phyloP scores from a whole-genome alignment of 2,113 vertebrate genomes.

The Megaceryle torquata region DNA sequence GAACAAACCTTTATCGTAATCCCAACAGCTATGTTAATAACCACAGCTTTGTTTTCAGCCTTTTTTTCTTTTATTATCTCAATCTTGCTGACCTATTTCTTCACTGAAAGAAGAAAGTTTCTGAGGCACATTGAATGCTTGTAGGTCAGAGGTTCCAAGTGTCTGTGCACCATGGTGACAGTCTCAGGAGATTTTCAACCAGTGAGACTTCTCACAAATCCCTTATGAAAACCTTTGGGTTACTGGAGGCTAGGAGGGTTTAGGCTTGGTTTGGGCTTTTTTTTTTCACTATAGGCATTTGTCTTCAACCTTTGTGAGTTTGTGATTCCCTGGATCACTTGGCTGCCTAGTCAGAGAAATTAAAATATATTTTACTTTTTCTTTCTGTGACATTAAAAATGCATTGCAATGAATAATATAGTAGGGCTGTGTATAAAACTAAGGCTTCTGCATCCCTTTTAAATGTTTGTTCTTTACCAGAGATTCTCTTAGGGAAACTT shows the following conservation, averaged over 20 bases:
- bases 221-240: neutral
- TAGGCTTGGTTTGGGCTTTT: neutral
- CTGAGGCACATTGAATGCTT: constrained; percentile 27
- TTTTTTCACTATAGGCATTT: neutral
- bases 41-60: constrained; percentile 5
- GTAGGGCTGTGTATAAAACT: constrained; percentile 77
- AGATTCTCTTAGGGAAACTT: constrained; percentile 76
- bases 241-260: neutral
- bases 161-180: neutral
- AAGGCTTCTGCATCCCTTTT: constrained; percentile 73
- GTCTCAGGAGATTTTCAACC: constrained; percentile 38
- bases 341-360: constrained; percentile 70
- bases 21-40: neutral
- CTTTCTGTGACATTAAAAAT: constrained; percentile 80
- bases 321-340: constrained; percentile 63
- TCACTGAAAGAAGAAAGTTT: neutral
- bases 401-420: constrained; percentile 82
- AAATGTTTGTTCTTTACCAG: constrained; percentile 80
- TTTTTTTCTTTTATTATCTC: constrained; percentile 40
- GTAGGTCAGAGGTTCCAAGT: constrained; percentile 41
- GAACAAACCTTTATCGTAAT: neutral
- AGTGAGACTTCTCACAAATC: constrained; percentile 24
- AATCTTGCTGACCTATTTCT: constrained; percentile 45
- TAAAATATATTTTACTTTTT: constrained; percentile 79
- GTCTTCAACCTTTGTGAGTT: constrained; percentile 61